phyloP scores from a whole-genome alignment of 2,888 invertebrate species.

The Listrodromus nycthemerus region DNA sequence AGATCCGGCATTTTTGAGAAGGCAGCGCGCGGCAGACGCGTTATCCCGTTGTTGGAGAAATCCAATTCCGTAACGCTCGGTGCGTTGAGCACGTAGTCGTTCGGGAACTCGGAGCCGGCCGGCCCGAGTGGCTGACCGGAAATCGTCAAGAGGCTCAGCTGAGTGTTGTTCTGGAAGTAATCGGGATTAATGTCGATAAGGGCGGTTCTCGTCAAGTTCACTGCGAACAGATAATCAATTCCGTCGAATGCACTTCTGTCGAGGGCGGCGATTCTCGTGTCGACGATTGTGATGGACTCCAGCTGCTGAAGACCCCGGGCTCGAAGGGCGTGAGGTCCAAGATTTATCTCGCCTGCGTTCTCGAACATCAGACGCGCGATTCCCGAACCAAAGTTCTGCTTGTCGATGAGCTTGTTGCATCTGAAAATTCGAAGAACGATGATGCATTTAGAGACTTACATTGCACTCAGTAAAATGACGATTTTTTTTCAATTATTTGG shows the following conservation, averaged over 20 bases:
- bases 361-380: slow-evolving; percentile 89
- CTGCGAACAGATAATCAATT: slow-evolving; percentile 88
- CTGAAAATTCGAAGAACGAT: slow-evolving; percentile 80
- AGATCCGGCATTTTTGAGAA: slow-evolving; percentile 89
- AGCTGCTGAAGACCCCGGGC: slow-evolving; percentile 86
- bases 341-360: slow-evolving; percentile 85
- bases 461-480: background rate
- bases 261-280: slow-evolving; percentile 89
- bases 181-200: slow-evolving; percentile 89
- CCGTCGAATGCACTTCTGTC: slow-evolving; percentile 90
- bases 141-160: slow-evolving; percentile 88
- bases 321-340: slow-evolving; percentile 85
- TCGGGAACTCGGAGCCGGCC: slow-evolving; percentile 77
- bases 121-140: slow-evolving; percentile 88
- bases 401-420: slow-evolving; percentile 89
- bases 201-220: slow-evolving; percentile 89
- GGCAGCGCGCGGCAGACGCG: slow-evolving; percentile 87
- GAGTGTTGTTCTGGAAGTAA: slow-evolving; percentile 89
- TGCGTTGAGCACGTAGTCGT: slow-evolving; percentile 87
- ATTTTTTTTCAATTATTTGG: too few relatives aligned
- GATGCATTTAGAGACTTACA: slow-evolving; percentile 2
- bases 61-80: slow-evolving; percentile 90
- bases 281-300: slow-evolving; percentile 89
- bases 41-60: slow-evolving; percentile 89
- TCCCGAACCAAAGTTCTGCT: slow-evolving; percentile 88